These are phyloP conservation scores for Acyrthosiphon pisum DNA, from an alignment of 1,140 invertebrate species.

Conservation along the genomic window DNA sequence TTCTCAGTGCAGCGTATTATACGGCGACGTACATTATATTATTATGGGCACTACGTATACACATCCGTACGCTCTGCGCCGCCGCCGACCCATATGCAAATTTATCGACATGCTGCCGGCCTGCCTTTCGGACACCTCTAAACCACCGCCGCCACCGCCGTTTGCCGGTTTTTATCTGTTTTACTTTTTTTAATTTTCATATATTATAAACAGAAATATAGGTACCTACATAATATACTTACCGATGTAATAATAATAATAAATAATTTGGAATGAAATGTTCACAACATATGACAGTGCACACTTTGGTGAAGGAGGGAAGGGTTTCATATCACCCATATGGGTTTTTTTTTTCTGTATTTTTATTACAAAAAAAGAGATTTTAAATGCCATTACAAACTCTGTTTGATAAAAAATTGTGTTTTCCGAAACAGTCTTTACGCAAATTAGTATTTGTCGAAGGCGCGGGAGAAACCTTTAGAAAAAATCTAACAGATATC, in stretches of 20 bases:
- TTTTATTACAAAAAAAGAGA: neutral
- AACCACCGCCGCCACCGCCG: neutral
- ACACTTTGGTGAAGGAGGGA: too few species aligned
- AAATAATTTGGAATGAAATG: neutral
- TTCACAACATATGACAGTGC: neutral
- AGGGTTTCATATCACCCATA: too few species aligned
- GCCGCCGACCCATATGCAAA: conserved; percentile 34
- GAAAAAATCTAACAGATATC: neutral
- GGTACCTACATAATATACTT: neutral
- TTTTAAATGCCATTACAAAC: neutral
- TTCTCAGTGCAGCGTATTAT: neutral
- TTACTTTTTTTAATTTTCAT: neutral
- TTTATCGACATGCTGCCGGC: neutral
- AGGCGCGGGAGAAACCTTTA: neutral
- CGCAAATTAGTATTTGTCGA: neutral
- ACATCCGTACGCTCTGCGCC: neutral
- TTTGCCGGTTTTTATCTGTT: neutral
- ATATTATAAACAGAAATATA: neutral
- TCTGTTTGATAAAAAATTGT: too few species aligned
- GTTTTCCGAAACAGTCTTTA: neutral
- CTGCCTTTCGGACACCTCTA: neutral
- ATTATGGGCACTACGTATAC: neutral
- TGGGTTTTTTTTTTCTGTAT: neutral
- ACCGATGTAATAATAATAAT: neutral
- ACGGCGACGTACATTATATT: neutral